These are phyloP conservation scores for Catamblyrhynchus diadema DNA, from an alignment of 2,797 vertebrate genomes.

Conservation along the genomic window DNA sequence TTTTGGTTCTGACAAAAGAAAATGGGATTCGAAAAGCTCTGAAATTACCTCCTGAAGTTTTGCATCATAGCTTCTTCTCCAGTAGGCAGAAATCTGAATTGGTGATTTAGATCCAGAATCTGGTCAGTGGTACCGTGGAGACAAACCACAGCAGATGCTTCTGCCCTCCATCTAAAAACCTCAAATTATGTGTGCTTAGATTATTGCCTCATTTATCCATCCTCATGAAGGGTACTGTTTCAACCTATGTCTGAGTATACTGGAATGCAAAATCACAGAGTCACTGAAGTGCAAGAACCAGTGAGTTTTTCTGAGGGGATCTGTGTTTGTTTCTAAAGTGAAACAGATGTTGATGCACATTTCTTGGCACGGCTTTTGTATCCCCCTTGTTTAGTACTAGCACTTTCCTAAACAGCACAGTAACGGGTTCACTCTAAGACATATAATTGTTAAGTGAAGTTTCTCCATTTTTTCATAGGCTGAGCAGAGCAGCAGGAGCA, in stretches of 20 bases:
- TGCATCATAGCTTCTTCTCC: background rate
- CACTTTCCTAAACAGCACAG: background rate
- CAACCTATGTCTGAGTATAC: background rate
- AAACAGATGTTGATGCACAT: rapidly evolving
- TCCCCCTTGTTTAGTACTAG: background rate
- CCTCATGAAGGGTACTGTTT: background rate
- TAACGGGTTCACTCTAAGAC: background rate
- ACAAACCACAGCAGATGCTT: background rate
- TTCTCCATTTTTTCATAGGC: background rate
- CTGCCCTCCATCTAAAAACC: background rate
- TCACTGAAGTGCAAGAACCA: background rate
- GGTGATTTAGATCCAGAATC: background rate
- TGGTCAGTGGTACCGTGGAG: background rate
- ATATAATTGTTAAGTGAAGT: background rate
- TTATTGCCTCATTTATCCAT: background rate
- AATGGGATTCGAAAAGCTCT: background rate
- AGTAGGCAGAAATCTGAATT: background rate
- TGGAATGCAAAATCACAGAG: background rate
- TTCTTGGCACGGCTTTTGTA: background rate
- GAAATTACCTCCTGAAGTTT: background rate
- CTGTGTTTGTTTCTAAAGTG: background rate
- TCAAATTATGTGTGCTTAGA: background rate
- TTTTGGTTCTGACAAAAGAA: conserved; percentile 93
- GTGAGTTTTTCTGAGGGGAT: background rate
- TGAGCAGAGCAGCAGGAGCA: background rate